Percentiles rank a stretch among this genome's conserved stretches.
Evolutionary conservation across 1,140 invertebrate genomes (phyloP).

Genomic region (Spodoptera litura): DNA sequence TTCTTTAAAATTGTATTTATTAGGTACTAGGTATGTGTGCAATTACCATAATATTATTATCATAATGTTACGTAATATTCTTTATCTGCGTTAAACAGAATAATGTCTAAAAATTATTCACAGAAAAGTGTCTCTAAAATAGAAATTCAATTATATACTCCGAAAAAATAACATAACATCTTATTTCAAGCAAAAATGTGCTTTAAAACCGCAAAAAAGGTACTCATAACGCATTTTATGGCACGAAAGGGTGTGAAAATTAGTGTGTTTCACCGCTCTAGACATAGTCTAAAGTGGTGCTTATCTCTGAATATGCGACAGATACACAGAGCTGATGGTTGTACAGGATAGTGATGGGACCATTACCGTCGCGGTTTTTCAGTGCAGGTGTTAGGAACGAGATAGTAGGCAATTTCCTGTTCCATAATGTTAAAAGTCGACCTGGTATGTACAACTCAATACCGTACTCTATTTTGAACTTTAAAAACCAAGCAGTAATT

Average conservation of each 20-base stretch:
- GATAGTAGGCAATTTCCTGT: too few relatives aligned
- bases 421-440: too few relatives aligned
- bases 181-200: slow-evolving; percentile 3
- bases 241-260: slow-evolving; percentile 59
- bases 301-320: slow-evolving; percentile 48
- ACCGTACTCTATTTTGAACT: too few relatives aligned
- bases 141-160: not conserved
- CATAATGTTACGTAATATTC: too few relatives aligned
- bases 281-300: slow-evolving; percentile 59
- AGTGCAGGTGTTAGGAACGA: not conserved
- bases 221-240: slow-evolving; percentile 45
- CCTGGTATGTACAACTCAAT: too few relatives aligned
- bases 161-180: slow-evolving; percentile 18
- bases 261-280: slow-evolving; percentile 61
- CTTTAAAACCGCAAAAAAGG: slow-evolving; percentile 43
- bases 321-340: not conserved
- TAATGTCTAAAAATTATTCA: not conserved
- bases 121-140: not conserved
- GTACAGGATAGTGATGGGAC: not conserved
- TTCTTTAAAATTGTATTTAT: too few relatives aligned
- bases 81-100: too few relatives aligned
- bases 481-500: too few relatives aligned
- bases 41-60: too few relatives aligned
- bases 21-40: too few relatives aligned
- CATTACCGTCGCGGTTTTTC: not conserved